Evolutionary conservation across 2,113 vertebrate genomes (phyloP).

Genomic region (Pangasianodon gigas): DNA sequence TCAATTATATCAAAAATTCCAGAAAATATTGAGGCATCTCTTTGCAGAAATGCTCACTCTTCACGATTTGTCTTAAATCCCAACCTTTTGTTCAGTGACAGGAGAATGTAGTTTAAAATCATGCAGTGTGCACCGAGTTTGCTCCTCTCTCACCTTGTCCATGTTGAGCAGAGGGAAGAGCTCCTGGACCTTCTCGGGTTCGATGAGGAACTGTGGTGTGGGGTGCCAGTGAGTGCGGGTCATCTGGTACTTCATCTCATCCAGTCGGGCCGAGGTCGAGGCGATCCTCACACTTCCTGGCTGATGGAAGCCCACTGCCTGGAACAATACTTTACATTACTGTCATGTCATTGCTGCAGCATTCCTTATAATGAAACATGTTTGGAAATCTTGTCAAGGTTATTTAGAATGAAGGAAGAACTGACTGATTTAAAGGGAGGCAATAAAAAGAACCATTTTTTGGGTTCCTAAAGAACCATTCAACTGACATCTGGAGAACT

Average conservation of each 20-base stretch:
- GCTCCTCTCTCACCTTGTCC: slow-evolving; percentile 77
- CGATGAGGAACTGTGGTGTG: slow-evolving; percentile 84
- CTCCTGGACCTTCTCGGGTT: slow-evolving; percentile 85
- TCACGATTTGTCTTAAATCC: background rate
- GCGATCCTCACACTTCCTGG: slow-evolving; percentile 95
- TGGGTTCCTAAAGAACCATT: background rate
- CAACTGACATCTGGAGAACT: background rate
- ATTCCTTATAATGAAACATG: background rate
- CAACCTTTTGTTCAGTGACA: background rate
- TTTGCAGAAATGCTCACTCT: background rate
- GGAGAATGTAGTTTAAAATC: background rate
- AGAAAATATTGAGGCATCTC: background rate
- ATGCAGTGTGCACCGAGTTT: background rate
- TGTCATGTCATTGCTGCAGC: background rate
- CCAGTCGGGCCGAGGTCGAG: slow-evolving; percentile 83
- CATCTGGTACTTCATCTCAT: slow-evolving; percentile 97
- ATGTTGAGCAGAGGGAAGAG: slow-evolving; percentile 90
- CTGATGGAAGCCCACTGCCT: slow-evolving; percentile 93
- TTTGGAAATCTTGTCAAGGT: background rate
- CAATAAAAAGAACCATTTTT: background rate
- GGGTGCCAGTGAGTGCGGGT: slow-evolving; percentile 86
- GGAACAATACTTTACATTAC: slow-evolving; percentile 10
- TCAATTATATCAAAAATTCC: background rate
- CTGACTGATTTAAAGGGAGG: background rate
- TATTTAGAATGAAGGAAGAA: background rate